Percentiles rank a stretch among this genome's conserved stretches.
phyloP scores from a whole-genome alignment of 2,797 vertebrate species.

The Peromyscus melanophrys region DNA sequence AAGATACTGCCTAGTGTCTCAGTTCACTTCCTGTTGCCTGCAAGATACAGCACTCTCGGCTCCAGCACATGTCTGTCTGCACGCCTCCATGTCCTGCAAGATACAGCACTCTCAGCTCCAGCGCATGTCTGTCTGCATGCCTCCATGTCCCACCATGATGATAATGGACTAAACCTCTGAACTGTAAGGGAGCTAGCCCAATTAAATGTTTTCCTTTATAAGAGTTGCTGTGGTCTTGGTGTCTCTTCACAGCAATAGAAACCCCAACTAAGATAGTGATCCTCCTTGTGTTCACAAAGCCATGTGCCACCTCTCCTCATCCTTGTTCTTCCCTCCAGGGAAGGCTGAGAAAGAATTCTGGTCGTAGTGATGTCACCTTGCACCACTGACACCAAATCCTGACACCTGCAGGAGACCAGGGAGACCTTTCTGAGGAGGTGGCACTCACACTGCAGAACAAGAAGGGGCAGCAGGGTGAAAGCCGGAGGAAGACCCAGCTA shows the following conservation, averaged over 20 bases:
- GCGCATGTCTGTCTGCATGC: background rate
- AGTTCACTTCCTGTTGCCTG: background rate
- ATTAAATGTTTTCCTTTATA: background rate
- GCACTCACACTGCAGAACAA: too few species aligned
- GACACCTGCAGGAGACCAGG: background rate
- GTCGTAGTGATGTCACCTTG: too few species aligned
- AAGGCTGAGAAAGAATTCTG: background rate
- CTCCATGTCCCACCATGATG: background rate
- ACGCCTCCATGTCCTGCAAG: background rate
- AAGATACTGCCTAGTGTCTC: background rate
- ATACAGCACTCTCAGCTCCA: too few species aligned
- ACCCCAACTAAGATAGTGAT: background rate
- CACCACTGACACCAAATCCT: rapidly evolving
- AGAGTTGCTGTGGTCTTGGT: background rate
- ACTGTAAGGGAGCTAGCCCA: background rate
- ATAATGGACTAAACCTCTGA: background rate
- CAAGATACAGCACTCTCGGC: too few species aligned
- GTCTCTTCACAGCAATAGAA: background rate
- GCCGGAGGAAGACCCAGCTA: too few species aligned
- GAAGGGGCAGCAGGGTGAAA: background rate
- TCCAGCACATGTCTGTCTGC: background rate
- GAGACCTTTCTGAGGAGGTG: background rate
- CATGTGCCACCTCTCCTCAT: background rate
- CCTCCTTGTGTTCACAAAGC: background rate
- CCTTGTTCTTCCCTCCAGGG: background rate